Conservation (phyloP, 2,113 vertebrate genomes). For the Noturus placidus region DNA sequence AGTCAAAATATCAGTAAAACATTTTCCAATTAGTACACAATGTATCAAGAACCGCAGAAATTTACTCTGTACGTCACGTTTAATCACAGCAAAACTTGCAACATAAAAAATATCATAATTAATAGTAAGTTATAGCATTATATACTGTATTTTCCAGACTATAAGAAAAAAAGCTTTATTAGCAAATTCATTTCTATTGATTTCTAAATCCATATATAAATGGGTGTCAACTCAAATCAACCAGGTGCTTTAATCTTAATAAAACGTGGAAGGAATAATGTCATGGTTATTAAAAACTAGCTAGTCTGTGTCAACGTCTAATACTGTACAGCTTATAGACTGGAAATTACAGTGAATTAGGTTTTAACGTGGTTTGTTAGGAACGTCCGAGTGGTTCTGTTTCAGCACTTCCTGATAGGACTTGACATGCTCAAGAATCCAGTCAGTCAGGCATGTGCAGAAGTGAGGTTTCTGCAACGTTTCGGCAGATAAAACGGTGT, state of each 20-base stretch:
- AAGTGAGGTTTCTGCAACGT: constrained; percentile 24
- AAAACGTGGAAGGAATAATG: no score
- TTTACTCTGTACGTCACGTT: neutral
- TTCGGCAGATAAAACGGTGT: constrained; percentile 56
- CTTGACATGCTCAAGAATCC: neutral
- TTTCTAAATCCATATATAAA: neutral
- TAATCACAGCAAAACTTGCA: neutral
- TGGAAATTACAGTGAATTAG: neutral
- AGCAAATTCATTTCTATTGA: no score
- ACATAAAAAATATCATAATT: neutral
- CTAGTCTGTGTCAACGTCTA: neutral
- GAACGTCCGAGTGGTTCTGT: neutral
- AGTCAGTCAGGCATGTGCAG: neutral
- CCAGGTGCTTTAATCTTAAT: no score
- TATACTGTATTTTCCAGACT: neutral
- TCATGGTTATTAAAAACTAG: neutral
- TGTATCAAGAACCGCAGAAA: neutral
- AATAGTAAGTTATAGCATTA: neutral
- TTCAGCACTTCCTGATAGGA: constrained; percentile 7
- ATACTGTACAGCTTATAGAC: neutral
- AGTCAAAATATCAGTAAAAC: neutral
- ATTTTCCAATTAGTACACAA: neutral
- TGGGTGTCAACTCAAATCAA: no score
- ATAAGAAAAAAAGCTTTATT: neutral
- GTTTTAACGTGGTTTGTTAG: neutral